Evolutionary conservation across 1,140 invertebrate species (phyloP).

Genomic region (Habropoda laboriosa): DNA sequence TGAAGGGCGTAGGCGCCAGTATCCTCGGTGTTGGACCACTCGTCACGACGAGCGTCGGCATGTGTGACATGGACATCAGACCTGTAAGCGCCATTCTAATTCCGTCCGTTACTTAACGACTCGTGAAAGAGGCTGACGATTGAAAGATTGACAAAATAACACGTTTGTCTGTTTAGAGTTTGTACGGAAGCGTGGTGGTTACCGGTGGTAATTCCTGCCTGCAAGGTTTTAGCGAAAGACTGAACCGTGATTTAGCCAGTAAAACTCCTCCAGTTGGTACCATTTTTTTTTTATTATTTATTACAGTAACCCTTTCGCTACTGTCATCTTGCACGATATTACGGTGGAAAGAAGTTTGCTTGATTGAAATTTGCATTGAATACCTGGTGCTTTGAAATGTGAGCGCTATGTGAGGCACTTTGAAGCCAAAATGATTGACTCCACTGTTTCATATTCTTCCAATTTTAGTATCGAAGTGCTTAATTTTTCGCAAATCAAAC

Average conservation of each 20-base stretch:
- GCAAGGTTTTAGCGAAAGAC: conserved; percentile 90
- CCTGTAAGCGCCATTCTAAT: conserved; percentile 84
- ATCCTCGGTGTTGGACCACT: conserved; percentile 88
- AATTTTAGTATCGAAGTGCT: no score
- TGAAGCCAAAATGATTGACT: no score
- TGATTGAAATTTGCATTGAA: no score
- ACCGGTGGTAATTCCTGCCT: conserved; percentile 93
- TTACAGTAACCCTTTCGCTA: no score
- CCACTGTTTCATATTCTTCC: no score
- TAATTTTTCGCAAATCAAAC: no score
- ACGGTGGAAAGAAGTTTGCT: background rate
- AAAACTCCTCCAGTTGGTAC: conserved; percentile 89
- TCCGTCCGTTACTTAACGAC: background rate
- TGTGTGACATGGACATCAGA: conserved; percentile 97
- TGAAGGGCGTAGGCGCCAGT: conserved; percentile 82
- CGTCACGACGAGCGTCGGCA: conserved; percentile 93
- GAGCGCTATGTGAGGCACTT: no score
- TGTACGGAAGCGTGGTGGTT: conserved; percentile 95
- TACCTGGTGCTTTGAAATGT: no score
- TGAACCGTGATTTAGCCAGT: conserved; percentile 92
- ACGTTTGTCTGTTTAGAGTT: conserved; percentile 61
- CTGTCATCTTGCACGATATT: no score
- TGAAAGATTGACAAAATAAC: background rate
- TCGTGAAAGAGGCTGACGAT: background rate
- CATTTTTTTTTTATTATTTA: background rate